Base-by-base conservation (phyloP, 2,797 vertebrate species). In the Gadopsis marmoratus region DNA sequence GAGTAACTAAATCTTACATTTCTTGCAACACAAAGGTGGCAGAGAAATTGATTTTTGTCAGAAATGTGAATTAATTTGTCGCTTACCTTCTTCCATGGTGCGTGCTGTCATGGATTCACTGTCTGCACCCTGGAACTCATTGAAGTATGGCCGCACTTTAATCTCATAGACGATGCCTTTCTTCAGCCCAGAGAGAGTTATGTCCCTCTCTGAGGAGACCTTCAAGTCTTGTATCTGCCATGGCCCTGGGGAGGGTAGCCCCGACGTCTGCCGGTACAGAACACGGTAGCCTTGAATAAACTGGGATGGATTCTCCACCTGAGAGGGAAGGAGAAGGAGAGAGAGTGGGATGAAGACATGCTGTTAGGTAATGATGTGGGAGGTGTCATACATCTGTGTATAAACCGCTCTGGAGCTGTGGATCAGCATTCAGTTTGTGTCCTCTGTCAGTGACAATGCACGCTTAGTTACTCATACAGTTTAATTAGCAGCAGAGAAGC, bases 201-300 rank as follows among this genome's bases (percentile, higher is more conserved):
- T 92, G 60, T 95, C 97, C 55, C 97, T 95, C 85, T 99, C 97
- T 0, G 96, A 96, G 1, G 97, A 95, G 11, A 97, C 95, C 89
- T 97, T 98, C 80, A 97, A 93, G 71, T 99, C 97, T 82, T 97
- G 87, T 62, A 93, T 96, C 91, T 97, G 96, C 97, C 97, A 99
- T 0, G 90, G 80, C n/a, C 96, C 93, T 0, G 97, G 95, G 33
- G 96, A 94, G 4, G 96, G 95, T 33, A 97, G 92, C 3, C 97
- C 97, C 4, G 97, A 97, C 0, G 96, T 97, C 81, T 98, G 97
- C 39, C 97, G 96, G 74, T 96, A 98, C 91, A 99, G 93, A 41
- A 99, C 95, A 4, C 97, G 92, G 92, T 98, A 99, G 78, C 97
- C 97, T 93, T 99, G 97, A 88, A 99, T 97, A 88, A 99, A 99